These are phyloP conservation scores for Pinctada fucata DNA, from an alignment of 2,888 invertebrate species.

Conservation along the genomic window DNA sequence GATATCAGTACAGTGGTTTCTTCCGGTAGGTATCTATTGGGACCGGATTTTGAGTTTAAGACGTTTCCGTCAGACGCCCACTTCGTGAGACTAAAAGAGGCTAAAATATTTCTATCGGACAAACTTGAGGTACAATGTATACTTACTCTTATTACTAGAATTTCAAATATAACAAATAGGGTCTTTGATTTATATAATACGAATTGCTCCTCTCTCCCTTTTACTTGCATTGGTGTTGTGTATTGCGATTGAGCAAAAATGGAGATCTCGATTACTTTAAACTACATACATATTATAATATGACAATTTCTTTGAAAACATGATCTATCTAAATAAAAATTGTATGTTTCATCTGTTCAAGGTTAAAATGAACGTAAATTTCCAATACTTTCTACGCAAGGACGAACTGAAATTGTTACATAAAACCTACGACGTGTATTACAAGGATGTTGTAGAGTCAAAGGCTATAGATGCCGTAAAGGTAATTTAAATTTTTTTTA, in stretches of 20 bases:
- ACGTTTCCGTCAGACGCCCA: slow-evolving; percentile 63
- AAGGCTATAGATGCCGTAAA: slow-evolving; percentile 70
- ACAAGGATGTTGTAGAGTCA: slow-evolving; percentile 60
- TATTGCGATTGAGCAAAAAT: no score
- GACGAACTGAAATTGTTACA: slow-evolving; percentile 64
- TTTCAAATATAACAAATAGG: no score
- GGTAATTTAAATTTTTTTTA: slow-evolving; percentile 44
- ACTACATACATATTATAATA: no score
- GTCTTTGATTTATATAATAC: no score
- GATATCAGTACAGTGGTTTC: slow-evolving; percentile 55
- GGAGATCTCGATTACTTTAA: no score
- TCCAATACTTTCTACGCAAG: slow-evolving; percentile 67
- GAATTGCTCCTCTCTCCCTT: no score
- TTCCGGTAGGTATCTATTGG: slow-evolving; percentile 63
- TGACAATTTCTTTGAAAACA: no score
- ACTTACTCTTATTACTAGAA: no score
- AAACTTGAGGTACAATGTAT: slow-evolving; percentile 59
- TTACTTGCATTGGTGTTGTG: no score
- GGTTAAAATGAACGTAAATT: slow-evolving; percentile 58
- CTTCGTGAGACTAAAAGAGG: slow-evolving; percentile 47
- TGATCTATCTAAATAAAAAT: no score
- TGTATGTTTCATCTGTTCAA: slow-evolving; percentile 18
- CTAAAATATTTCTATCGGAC: slow-evolving; percentile 63
- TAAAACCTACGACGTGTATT: slow-evolving; percentile 62
- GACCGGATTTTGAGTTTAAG: slow-evolving; percentile 68